A percentile compares a stretch with the other conserved stretches of the same genome.
phyloP scores from a whole-genome alignment of 2,113 vertebrate genomes.

The Periophthalmodon schlosseri region DNA sequence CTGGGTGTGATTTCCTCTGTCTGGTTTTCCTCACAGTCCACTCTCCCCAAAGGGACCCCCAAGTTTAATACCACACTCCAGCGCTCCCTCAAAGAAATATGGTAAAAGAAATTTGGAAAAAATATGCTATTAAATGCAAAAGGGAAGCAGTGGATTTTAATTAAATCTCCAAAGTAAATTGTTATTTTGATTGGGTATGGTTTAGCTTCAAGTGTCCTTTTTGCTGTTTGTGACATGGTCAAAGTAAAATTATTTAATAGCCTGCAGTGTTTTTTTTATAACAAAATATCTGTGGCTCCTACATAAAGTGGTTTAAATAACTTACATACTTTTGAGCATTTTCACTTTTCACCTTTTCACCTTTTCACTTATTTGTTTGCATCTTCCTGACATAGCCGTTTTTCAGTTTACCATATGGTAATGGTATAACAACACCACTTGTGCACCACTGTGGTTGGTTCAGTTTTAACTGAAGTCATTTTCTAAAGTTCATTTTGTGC shows the following conservation, averaged over 20 bases:
- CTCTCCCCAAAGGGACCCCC: constrained; percentile 75
- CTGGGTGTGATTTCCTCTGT: constrained; percentile 77
- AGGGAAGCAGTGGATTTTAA: too few species aligned
- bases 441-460: neutral
- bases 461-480: neutral
- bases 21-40: constrained; percentile 76
- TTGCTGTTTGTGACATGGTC: neutral
- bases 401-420: too few species aligned
- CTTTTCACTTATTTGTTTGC: too few species aligned
- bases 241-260: neutral
- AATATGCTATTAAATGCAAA: neutral
- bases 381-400: too few species aligned
- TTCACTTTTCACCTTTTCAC: neutral
- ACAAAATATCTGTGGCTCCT: neutral
- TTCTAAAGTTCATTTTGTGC: neutral
- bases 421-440: neutral
- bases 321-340: neutral
- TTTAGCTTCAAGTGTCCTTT: neutral
- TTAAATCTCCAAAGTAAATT: neutral
- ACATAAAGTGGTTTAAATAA: neutral
- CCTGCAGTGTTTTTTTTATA: neutral
- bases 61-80: constrained; percentile 52
- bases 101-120: constrained; percentile 7
- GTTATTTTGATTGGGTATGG: neutral
- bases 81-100: constrained; percentile 36